Percentiles rank a stretch among this genome's conserved stretches.
Evolutionary conservation across 2,888 invertebrate genomes (phyloP).

Genomic region (Cephus spinipes): DNA sequence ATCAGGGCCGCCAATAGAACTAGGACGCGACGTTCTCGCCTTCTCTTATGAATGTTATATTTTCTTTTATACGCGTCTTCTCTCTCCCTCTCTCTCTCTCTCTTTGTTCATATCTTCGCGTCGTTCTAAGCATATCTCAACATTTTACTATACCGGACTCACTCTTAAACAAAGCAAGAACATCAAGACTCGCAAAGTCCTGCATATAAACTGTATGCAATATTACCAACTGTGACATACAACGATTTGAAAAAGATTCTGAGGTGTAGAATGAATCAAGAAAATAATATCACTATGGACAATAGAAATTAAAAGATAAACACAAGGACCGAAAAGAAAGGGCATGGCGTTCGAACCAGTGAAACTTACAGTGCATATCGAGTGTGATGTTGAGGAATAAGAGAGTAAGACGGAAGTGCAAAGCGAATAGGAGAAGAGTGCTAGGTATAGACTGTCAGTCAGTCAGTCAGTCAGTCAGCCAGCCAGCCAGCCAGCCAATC

Average conservation of each 20-base stretch:
- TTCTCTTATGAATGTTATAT: neutral
- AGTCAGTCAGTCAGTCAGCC: neutral
- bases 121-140: neutral
- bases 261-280: neutral
- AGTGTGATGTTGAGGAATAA: neutral
- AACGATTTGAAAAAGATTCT: neutral
- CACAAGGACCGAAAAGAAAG: neutral
- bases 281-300: neutral
- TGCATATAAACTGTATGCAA: neutral
- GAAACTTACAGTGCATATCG: neutral
- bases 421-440: neutral
- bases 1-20: conserved; percentile 30
- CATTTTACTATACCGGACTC: neutral
- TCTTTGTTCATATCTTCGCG: conserved; percentile 1
- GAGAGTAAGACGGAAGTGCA: neutral
- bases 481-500: no score
- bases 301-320: neutral
- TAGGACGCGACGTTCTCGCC: conserved; percentile 27
- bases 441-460: neutral
- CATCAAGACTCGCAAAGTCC: neutral
- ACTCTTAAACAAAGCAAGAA: neutral
- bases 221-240: neutral
- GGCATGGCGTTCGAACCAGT: neutral
- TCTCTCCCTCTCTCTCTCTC: conserved; percentile 3
- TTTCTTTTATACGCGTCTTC: neutral